Conservation (phyloP, 2,888 invertebrate species). For the Gryllus longicercus region DNA sequence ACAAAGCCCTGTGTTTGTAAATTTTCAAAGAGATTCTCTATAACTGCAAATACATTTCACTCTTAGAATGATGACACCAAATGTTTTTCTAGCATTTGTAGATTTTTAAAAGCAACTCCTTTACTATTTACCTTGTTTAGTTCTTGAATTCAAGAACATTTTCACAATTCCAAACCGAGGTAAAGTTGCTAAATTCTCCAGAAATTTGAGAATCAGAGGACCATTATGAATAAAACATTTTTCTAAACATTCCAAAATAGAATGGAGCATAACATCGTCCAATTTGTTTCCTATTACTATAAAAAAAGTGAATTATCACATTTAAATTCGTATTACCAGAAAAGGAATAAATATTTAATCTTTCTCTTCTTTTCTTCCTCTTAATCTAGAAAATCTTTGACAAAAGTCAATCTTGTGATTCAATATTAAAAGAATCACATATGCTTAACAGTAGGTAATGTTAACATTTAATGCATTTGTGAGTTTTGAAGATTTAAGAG, state of each 20-base stretch:
- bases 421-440: background rate
- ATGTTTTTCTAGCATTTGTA: background rate
- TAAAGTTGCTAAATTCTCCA: constrained; percentile 21
- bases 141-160: constrained; percentile 26
- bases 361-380: too few species aligned
- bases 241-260: constrained; percentile 29
- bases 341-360: background rate
- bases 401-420: too few species aligned
- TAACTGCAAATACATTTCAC: background rate
- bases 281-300: constrained; percentile 32
- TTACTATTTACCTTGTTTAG: constrained; percentile 25
- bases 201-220: constrained; percentile 21
- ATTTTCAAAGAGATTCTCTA: background rate
- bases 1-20: background rate
- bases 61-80: background rate
- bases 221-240: constrained; percentile 26
- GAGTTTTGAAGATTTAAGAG: too few species aligned
- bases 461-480: too few species aligned
- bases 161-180: constrained; percentile 28
- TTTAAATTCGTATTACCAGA: background rate
- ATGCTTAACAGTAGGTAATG: background rate
- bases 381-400: too few species aligned
- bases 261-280: constrained; percentile 29
- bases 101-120: background rate
- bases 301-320: constrained; percentile 22